Percentiles rank a stretch among this genome's conserved stretches.
Conservation (phyloP, 2,113 vertebrate species). For the Trogon surrucura region DNA sequence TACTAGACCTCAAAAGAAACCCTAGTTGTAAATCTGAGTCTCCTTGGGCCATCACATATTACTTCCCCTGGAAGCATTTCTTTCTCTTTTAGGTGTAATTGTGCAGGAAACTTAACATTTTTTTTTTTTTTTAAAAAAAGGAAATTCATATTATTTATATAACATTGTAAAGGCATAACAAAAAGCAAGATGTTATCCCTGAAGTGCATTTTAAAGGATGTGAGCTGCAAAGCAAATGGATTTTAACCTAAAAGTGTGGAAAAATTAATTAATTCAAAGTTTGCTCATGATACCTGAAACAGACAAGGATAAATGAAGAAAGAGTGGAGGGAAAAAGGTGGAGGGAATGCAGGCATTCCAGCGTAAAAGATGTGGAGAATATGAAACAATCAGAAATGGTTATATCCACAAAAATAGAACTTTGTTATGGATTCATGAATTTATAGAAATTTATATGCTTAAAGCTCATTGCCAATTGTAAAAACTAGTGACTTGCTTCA, state of each 20-base stretch:
- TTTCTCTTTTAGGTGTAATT: background rate
- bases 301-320: background rate
- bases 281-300: background rate
- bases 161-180: background rate
- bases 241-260: background rate
- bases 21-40: background rate
- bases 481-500: background rate
- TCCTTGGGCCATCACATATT: background rate
- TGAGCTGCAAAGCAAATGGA: background rate
- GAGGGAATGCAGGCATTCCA: background rate
- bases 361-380: background rate
- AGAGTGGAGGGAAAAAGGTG: background rate
- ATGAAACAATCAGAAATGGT: background rate
- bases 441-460: background rate
- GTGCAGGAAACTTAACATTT: background rate
- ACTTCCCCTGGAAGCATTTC: background rate
- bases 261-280: background rate
- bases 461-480: background rate
- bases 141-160: conserved; percentile 19
- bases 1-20: background rate
- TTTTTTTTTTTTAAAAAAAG: background rate
- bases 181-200: background rate
- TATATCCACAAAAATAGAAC: background rate
- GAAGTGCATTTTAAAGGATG: background rate
- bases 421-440: background rate